Percentiles rank a stretch among this genome's conserved stretches.
These are phyloP conservation scores for Plebejus argus DNA, from an alignment of 2,888 invertebrate genomes.

Conservation along the genomic window DNA sequence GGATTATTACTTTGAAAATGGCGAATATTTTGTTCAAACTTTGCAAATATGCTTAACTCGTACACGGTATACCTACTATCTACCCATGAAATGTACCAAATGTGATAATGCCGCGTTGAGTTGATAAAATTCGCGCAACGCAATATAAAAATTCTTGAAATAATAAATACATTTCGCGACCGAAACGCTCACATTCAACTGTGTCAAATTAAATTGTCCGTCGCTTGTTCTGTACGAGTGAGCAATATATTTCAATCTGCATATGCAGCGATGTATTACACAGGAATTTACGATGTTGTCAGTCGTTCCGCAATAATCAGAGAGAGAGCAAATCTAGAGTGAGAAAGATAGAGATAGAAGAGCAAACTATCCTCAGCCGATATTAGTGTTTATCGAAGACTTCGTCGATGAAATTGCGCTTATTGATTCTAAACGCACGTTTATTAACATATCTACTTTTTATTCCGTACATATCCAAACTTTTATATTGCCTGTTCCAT, in stretches of 20 bases:
- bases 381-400: constrained; percentile 12
- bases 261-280: constrained; percentile 38
- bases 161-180: constrained; percentile 19
- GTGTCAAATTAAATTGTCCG: constrained; percentile 31
- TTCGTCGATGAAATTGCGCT: neutral
- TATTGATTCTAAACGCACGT: neutral
- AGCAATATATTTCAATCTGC: constrained; percentile 39
- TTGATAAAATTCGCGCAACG: neutral
- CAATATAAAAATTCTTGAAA: constrained; percentile 14
- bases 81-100: neutral
- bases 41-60: neutral
- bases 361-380: constrained; percentile 24
- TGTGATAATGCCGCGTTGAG: neutral
- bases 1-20: neutral
- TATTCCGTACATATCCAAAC: neutral
- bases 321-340: constrained; percentile 35
- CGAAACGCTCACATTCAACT: constrained; percentile 25
- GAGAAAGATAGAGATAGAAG: constrained; percentile 7
- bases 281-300: constrained; percentile 43
- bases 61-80: neutral
- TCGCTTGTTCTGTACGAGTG: constrained; percentile 36
- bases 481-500: neutral
- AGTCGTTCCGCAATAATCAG: constrained; percentile 42
- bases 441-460: neutral
- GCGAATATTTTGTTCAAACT: neutral